phyloP scores from a whole-genome alignment of 2,888 invertebrate genomes.

The Geophilus truncorum region DNA sequence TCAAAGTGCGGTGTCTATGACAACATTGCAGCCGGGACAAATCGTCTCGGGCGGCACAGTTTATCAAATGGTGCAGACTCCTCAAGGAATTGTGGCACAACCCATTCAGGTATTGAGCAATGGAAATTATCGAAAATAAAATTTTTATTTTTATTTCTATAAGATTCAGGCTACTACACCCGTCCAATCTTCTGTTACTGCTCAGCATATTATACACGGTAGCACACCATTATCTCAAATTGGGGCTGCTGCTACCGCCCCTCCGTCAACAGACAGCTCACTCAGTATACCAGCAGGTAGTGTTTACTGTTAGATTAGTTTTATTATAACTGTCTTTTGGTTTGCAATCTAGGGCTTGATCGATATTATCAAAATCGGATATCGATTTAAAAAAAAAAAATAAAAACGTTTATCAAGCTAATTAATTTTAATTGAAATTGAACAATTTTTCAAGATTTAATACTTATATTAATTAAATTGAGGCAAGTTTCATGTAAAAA shows the following conservation, averaged over 20 bases:
- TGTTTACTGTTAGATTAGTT: no score
- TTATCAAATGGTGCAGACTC: conserved; percentile 52
- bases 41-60: conserved; percentile 50
- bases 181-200: conserved; percentile 37
- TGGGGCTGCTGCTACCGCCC: conserved; percentile 62
- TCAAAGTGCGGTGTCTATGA: conserved; percentile 44
- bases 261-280: conserved; percentile 51
- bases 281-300: conserved; percentile 36
- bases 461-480: no score
- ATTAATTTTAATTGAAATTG: no score
- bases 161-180: conserved; percentile 44
- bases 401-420: no score
- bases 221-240: conserved; percentile 83
- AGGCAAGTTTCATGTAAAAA: no score
- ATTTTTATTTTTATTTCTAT: conserved; percentile 29
- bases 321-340: no score
- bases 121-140: no score
- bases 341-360: no score
- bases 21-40: conserved; percentile 47
- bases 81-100: conserved; percentile 52
- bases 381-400: no score
- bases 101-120: conserved; percentile 52
- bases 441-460: no score
- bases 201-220: conserved; percentile 61
- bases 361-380: no score